These are phyloP conservation scores for Nycticebus coucang DNA, from an alignment of 2,113 vertebrate species.

Conservation along the genomic window DNA sequence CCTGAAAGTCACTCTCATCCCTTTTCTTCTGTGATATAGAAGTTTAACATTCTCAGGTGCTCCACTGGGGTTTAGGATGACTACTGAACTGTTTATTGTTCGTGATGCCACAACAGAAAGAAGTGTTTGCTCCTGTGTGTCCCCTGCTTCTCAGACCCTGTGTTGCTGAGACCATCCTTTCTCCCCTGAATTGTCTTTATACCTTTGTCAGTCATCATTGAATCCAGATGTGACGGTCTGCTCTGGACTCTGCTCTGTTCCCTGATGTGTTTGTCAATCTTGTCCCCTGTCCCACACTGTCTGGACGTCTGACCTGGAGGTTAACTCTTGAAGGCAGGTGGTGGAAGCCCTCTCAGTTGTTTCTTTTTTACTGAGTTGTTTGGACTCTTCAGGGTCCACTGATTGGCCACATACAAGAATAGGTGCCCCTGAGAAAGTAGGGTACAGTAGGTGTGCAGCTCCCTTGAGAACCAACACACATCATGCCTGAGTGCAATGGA, in stretches of 20 bases:
- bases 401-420: not conserved
- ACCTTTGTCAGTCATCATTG: not conserved
- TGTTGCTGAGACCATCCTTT: not conserved
- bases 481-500: constrained; percentile 91
- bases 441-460: no score
- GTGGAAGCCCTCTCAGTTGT: not conserved
- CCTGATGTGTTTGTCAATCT: not conserved
- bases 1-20: not conserved
- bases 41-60: not conserved
- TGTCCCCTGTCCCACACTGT: not conserved
- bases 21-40: not conserved
- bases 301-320: not conserved
- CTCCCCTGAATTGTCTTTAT: not conserved
- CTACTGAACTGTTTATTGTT: not conserved
- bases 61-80: not conserved
- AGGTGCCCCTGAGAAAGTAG: not conserved
- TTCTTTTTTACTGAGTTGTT: not conserved
- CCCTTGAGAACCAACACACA: constrained; percentile 83
- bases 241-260: not conserved
- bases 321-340: not conserved
- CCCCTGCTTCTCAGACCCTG: not conserved
- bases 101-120: not conserved
- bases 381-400: not conserved
- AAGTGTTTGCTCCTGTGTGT: not conserved
- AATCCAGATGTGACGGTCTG: not conserved